Percentiles rank a stretch among this genome's conserved stretches.
Evolutionary conservation across 2,797 vertebrate species (phyloP).

Genomic region (Bradypodion ventrale): DNA sequence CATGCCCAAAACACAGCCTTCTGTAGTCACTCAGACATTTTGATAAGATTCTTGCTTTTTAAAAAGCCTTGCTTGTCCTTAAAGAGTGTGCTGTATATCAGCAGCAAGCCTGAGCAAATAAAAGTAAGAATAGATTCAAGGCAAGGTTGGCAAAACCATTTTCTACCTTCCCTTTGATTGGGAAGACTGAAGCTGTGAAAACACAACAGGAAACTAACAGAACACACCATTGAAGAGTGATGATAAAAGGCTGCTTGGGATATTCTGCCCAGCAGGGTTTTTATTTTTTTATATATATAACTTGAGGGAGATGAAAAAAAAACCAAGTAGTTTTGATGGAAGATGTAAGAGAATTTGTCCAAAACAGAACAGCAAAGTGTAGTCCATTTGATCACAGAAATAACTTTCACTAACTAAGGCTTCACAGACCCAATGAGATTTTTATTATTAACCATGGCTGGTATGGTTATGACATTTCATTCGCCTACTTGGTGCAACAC

Average conservation of each 20-base stretch:
- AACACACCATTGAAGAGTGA: background rate
- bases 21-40: background rate
- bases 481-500: rapidly evolving
- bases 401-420: background rate
- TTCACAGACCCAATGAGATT: background rate
- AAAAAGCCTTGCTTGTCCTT: background rate
- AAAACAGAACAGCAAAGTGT: background rate
- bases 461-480: background rate
- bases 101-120: background rate
- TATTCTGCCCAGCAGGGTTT: background rate
- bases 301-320: conserved; percentile 10
- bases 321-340: conserved; percentile 2
- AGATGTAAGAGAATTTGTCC: background rate
- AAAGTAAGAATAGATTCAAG: rapidly evolving
- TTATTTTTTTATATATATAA: background rate
- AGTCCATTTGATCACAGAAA: background rate
- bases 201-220: background rate
- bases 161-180: background rate
- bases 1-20: background rate
- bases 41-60: background rate
- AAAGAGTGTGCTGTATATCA: background rate
- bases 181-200: background rate
- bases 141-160: background rate
- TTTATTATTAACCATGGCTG: background rate
- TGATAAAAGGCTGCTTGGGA: background rate